Base-by-base conservation (phyloP, 2,888 invertebrate genomes). In the Xestia sexstrigata region DNA sequence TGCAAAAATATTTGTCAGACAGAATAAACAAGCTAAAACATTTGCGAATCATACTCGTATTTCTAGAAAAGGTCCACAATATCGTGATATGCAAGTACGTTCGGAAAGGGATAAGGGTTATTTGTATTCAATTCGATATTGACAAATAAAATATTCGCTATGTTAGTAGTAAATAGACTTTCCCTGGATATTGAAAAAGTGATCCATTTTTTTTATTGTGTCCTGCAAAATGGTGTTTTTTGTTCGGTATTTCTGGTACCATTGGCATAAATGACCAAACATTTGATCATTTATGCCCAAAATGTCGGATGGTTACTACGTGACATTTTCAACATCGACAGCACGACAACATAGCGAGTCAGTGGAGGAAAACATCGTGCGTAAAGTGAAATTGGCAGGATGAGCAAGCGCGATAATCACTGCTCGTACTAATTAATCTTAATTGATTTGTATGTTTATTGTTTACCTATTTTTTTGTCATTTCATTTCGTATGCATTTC, bases 71-170 rank as follows among this genome's bases (percentile, higher is more conserved):
- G 79, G 83, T 47, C 26, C 45, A 66, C 62, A 45, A 74, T 78
- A 67, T 39, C 55, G 62, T 20, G 9, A 30, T 70, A 70, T 79
- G 66, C 82, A 75, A 78, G 72, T 62, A 84, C 55, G 42, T 69
- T 79, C n/a, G 26, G 70, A 72, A 85, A 76, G 47, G 82, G 85
- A 74, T 72, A 39, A 65, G 65, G 71, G 65, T 66, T 84, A 80
- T 85, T 85, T 85, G 74, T 85, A 85, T 80, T 82, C 85, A 78
- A 80, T 85, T 78, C n/a, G 15, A 76, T 76, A 78, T 85, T 79
- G 79, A 78, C 69, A 72, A 79, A 76, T 82, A 78, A 71, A 77
- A 79, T 78, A 73, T 75, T 74, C 65, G 26, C 30, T 67, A 72
- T 68, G 76, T 52, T 74, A 39, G 39, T 62, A 62, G 45, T 67